Evolutionary conservation across 2,113 vertebrate species (phyloP), one percentile per base, ranked within the genome.

Genomic region (Ovibos moschatus): DNA sequence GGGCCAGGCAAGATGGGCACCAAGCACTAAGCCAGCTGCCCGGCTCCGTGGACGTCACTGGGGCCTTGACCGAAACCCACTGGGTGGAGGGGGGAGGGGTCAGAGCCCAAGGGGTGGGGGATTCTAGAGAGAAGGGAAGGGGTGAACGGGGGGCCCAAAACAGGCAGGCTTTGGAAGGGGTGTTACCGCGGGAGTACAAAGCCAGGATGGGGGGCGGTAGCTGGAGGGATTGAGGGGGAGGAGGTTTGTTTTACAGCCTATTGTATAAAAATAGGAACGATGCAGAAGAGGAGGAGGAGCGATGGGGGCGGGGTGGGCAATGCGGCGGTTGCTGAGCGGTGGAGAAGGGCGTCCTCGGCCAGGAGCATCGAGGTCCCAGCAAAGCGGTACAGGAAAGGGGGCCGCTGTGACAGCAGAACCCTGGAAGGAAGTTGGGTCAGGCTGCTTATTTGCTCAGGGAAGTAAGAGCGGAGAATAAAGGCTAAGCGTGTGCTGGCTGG

Each of bases 191-290:
- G 45, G 58, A 82, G 82, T 53, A 45, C 53, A 16, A 53, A 50
- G 14, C 40, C 74, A 10, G 36, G 51, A 53, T n/a, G 1, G 79
- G 17, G 67, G 23, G 33, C 0, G 23, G 47, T 55, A 21, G 55
- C 43, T 62, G 57, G 30, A 55, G 11, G n/a, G 53, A 78, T 4
- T 30, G 58, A 76, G 33, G 21, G 33, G 13, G 36, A 23, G 87
- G 87, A 81, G 10, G n/a, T 51, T 78, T 55, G 84, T 51, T 83
- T 21, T 6, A 6, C 7, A 45, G 67, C 12, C 3, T 27, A 33
- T 94, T 89, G 87, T 30, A 64, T 95, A 96, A 97, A 97, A 51
- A 60, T 12, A 64, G 78, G 64, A 36, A 25, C 16, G 67, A 64
- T 33, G 87, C 36, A 76, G 88, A 51, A 47, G 60, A 94, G 58